These are phyloP conservation scores for Lamellibrachia luymesi DNA, from an alignment of 1,140 invertebrate species.

Conservation along the genomic window DNA sequence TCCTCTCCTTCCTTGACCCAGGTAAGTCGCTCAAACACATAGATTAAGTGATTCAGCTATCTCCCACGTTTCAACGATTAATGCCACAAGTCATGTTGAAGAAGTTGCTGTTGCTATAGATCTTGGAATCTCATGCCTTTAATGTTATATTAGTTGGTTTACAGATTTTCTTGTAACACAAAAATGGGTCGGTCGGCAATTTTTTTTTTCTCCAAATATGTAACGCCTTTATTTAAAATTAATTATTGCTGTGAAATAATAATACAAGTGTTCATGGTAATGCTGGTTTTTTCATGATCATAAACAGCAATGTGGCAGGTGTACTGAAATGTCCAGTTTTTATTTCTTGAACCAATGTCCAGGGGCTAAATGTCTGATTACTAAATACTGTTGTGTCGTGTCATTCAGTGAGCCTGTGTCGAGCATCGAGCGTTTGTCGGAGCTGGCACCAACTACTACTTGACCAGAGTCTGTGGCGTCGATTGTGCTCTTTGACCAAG, in stretches of 20 bases:
- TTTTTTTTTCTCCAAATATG: too few relatives aligned
- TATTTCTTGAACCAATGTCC: background rate
- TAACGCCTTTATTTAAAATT: too few relatives aligned
- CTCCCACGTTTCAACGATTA: too few relatives aligned
- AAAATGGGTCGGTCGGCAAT: too few relatives aligned
- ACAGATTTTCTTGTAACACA: too few relatives aligned
- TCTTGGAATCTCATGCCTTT: too few relatives aligned
- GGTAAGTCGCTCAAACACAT: slow-evolving; percentile 38
- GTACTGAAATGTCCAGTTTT: background rate
- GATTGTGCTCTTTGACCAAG: slow-evolving; percentile 51
- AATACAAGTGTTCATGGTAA: background rate
- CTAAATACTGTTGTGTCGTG: slow-evolving; percentile 27
- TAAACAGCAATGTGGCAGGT: background rate
- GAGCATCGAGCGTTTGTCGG: slow-evolving; percentile 48
- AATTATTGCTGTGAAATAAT: too few relatives aligned
- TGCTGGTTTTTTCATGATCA: too few relatives aligned
- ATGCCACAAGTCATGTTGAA: too few relatives aligned
- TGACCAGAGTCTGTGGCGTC: slow-evolving; percentile 49
- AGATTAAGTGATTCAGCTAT: background rate
- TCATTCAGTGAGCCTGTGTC: slow-evolving; percentile 52
- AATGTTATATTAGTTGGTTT: too few relatives aligned
- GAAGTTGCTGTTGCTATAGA: too few relatives aligned
- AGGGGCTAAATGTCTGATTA: background rate
- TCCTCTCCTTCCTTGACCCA: slow-evolving; percentile 62
- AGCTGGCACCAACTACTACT: slow-evolving; percentile 48